phyloP scores from a whole-genome alignment of 2,113 vertebrate genomes.

The Delphinapterus leucas region DNA sequence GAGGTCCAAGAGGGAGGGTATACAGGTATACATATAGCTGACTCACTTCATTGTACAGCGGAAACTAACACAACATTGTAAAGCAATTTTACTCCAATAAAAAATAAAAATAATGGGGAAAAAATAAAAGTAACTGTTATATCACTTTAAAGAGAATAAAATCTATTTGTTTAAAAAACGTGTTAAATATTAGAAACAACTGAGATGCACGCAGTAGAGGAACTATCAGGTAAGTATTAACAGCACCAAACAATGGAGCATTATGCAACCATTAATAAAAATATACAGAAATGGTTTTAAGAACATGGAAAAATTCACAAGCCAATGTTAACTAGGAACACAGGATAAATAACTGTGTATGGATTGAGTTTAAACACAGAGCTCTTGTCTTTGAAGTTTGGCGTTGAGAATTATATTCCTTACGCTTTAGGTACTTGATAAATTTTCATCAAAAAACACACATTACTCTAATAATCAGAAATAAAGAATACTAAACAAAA shows the following conservation, averaged over 20 bases:
- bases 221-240: background rate
- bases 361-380: background rate
- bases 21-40: too few species aligned
- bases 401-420: background rate
- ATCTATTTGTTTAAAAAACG: background rate
- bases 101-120: too few species aligned
- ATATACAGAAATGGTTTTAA: background rate
- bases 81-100: too few species aligned
- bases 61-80: too few species aligned
- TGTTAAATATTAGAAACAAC: background rate
- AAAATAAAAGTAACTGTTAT: too few species aligned
- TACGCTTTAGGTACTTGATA: background rate
- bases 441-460: background rate
- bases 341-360: background rate
- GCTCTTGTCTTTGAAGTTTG: background rate
- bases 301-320: background rate
- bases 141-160: too few species aligned
- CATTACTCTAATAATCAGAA: background rate
- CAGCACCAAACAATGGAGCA: background rate
- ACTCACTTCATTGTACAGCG: too few species aligned
- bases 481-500: conserved; percentile 4
- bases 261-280: background rate
- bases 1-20: too few species aligned
- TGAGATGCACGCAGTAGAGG: background rate
- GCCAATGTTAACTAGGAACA: background rate